Evolutionary conservation across 1,140 invertebrate genomes (phyloP), one percentile per base, ranked within the genome.

Genomic region (Orchesella cincta): DNA sequence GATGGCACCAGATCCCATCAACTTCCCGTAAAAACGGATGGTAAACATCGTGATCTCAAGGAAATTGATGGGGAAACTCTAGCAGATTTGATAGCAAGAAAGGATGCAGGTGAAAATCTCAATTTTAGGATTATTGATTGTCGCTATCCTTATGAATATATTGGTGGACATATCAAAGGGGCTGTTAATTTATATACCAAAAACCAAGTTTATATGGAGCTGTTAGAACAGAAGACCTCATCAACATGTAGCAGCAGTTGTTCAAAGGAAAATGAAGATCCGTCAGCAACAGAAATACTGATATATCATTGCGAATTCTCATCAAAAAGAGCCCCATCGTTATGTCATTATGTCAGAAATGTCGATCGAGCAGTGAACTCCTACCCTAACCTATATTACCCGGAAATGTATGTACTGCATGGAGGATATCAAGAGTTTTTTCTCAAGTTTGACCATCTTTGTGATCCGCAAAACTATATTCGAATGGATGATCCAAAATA

Each of bases 281-380:
- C n/a, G n/a, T n/a, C n/a, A n/a, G 83, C 85, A 36, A 91, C 92
- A 28, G 86, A 90, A 54, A 92, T 98, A 64, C 85, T 99, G 26
- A 92, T 99, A 34, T 99, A 99, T 84, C 98, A 99, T 84, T 99
- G 98, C 86, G 98, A 99, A 87, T 99, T 98, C 86, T 98, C 96
- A 0, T 93, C 94, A 76, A 93, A 98, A 86, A 88, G 98, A 62
- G 98, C 94, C 33, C 98, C 98, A 87, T 86, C 0, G 86, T 94
- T 93, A 85, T 94, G 90, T 8, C 89, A 94, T 0, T 95, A 92
- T 84, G 86, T 99, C 3, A 89, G 98, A 0, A 92, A 92, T 64
- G 86, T 89, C 23, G 98, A 99, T 85, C 88, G 98, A 0, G 88
- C 90, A 62, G 85, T 89, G 1, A 97, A 99, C 84, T 5, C 3